Conservation (phyloP, 2,797 vertebrate genomes). For the Hephaestus fuliginosus region DNA sequence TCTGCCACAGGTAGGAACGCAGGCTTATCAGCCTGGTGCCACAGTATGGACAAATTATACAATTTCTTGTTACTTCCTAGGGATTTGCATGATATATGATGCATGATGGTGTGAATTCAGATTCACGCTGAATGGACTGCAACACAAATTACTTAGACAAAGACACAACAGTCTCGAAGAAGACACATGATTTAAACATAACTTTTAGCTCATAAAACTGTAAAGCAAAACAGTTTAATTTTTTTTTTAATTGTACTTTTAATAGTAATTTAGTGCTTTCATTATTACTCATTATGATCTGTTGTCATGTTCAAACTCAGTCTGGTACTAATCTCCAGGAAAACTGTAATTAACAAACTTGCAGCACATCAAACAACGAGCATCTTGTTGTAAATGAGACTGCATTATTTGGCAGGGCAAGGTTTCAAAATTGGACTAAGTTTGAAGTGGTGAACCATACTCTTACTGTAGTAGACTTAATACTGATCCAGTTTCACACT, state of each 20-base stretch:
- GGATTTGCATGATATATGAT: conserved; percentile 23
- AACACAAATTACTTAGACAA: neutral
- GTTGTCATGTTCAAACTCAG: conserved; percentile 1
- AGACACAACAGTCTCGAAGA: neutral
- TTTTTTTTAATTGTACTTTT: neutral
- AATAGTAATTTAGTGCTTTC: neutral
- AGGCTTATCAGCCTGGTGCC: neutral
- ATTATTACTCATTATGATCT: neutral
- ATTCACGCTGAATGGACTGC: neutral
- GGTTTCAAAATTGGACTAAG: neutral
- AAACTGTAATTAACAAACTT: neutral
- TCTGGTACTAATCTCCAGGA: neutral
- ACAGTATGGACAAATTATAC: neutral
- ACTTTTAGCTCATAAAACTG: neutral
- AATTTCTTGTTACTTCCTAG: neutral
- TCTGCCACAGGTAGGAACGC: conserved; percentile 72
- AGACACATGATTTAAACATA: neutral
- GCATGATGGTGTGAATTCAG: neutral
- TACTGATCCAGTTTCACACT: neutral
- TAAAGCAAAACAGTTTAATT: neutral
- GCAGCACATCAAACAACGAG: neutral
- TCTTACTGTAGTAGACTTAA: neutral
- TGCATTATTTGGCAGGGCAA: neutral
- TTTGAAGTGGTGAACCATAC: neutral
- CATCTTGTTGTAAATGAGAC: neutral